Percentiles rank a stretch among this genome's conserved stretches.
Conservation (phyloP, 2,113 vertebrate genomes). For the Gopherus evgoodei region DNA sequence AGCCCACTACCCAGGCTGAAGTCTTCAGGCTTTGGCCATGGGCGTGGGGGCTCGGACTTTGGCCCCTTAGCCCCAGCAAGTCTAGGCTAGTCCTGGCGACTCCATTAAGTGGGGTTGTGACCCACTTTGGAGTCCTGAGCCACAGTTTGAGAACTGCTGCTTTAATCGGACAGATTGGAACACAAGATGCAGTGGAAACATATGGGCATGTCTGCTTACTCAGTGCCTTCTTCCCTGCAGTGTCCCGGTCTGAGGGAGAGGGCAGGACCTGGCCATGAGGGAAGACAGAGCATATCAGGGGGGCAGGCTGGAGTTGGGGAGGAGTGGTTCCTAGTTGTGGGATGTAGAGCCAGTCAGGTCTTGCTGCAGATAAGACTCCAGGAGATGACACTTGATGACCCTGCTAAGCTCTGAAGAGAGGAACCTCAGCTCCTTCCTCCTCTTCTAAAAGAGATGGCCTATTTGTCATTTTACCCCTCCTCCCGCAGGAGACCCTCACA, state of each 20-base stretch:
- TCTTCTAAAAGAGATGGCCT: fast-evolving
- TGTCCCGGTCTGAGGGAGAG: background rate
- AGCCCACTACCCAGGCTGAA: too few species aligned
- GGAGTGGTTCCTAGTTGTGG: background rate
- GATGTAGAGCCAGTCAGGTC: background rate
- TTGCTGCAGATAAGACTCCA: background rate
- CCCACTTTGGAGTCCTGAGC: too few species aligned
- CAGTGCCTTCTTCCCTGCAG: background rate
- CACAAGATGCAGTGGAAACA: background rate
- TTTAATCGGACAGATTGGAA: background rate
- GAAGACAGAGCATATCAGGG: background rate
- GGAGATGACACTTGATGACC: fast-evolving
- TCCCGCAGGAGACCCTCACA: background rate
- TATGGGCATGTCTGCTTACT: background rate
- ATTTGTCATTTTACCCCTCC: background rate
- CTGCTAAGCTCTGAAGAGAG: background rate
- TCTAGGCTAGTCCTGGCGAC: too few species aligned
- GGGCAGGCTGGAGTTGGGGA: background rate
- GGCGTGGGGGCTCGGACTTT: too few species aligned
- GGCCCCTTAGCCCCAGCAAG: too few species aligned
- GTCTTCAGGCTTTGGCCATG: too few species aligned
- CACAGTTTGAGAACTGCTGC: too few species aligned
- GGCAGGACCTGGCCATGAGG: background rate
- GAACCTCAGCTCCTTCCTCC: fast-evolving
- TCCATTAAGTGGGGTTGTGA: too few species aligned